Base-by-base conservation (phyloP, 2,888 invertebrate genomes). In the Caenorhabditis macrosperma region DNA sequence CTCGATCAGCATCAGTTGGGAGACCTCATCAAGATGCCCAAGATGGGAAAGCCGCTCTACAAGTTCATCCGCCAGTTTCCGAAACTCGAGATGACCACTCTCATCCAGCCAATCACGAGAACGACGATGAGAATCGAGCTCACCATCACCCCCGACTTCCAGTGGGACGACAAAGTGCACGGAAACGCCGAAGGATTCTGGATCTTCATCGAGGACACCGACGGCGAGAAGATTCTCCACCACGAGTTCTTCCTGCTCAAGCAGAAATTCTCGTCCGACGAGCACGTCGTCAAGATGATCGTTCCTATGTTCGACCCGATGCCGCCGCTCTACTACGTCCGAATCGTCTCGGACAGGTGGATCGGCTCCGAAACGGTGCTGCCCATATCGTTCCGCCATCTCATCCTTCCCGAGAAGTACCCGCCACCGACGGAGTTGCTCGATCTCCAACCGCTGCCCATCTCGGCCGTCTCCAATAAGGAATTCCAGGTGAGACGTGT, bases 231-330 rank as follows among this genome's bases (percentile, higher is more conserved):
- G 2, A 92, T 99, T 82, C 93, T 99, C 9, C 99, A 99, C 91
- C 96, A 98, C 91, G 97, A 97, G 91, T 95, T 94, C 91, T 97
- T 97, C 92, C 93, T 99, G 38, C 93, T 99, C 2, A 99, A 99
- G 91, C 91, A 91, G 91, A 97, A 96, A 91, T 99, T 96, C 92
- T 94, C 94, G 66, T 93, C 94, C 84, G 98, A 99, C 90, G 98
- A 98, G 90, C 99, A 99, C 91, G 93, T 95, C 30, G 94, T 99
- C 0, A 98, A 98, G 92, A 96, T 99, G 92, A 98, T 96, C 91
- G 97, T 99, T 55, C 98, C 99, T 0, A 95, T 99, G 30, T 98
- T 97, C 91, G 99, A 99, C 91, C 99, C 99, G 0, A 92, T 99
- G 66, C 97, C 98, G 0, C 99, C 99, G 0, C 97, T 98, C 91